Evolutionary conservation across 2,113 vertebrate species (phyloP).

Genomic region (Calyptomena viridis): DNA sequence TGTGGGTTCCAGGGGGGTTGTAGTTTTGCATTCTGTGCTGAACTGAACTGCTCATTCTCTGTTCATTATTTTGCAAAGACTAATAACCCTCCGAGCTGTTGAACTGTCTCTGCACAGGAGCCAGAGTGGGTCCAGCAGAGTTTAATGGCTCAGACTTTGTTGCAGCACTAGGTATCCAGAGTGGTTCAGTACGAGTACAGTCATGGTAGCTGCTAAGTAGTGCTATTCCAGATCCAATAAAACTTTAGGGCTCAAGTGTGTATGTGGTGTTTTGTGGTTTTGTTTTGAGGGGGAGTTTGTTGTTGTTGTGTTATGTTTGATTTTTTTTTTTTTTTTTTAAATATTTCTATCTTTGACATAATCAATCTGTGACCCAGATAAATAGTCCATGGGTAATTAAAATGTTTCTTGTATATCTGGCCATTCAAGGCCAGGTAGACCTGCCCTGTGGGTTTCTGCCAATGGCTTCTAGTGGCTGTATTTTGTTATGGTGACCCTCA

Average conservation of each 20-base stretch:
- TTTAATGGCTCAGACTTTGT: neutral
- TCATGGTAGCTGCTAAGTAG: fast-evolving
- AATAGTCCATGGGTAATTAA: neutral
- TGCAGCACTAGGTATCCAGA: neutral
- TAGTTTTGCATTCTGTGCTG: neutral
- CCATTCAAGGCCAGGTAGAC: neutral
- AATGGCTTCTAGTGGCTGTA: too few species aligned
- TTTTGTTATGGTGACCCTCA: neutral
- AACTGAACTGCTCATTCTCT: neutral
- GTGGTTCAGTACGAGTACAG: neutral
- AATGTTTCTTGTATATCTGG: neutral
- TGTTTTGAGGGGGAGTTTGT: too few species aligned
- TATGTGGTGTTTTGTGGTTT: too few species aligned
- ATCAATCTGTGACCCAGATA: neutral
- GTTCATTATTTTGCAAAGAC: neutral
- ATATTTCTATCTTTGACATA: neutral
- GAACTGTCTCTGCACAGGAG: neutral
- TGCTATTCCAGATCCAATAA: neutral
- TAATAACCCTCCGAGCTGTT: neutral
- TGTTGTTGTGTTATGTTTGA: too few species aligned
- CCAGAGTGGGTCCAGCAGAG: neutral
- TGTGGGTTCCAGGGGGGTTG: neutral
- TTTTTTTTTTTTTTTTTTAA: neutral
- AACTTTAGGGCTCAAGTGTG: neutral
- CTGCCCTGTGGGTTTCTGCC: neutral